These are phyloP conservation scores for Umimayanthus chanpuru DNA, from an alignment of 92 coral and sea anemone genomes.

Conservation along the genomic window DNA sequence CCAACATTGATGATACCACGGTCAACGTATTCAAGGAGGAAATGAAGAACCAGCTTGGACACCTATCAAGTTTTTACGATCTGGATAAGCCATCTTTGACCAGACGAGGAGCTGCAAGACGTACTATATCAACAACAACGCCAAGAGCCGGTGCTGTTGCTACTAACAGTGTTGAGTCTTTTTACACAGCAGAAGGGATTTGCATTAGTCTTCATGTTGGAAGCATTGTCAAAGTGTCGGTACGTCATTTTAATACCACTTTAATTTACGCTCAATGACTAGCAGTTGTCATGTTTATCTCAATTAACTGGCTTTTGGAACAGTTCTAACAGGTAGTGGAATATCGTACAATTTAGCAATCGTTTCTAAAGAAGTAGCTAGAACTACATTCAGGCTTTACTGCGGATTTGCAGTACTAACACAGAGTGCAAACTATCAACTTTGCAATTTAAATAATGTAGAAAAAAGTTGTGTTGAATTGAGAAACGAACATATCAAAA, in stretches of 20 bases:
- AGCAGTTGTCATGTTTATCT: no score
- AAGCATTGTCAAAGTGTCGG: slow-evolving; percentile 16
- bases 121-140: background rate
- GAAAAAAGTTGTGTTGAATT: no score
- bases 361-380: no score
- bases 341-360: no score
- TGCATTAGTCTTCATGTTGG: slow-evolving; percentile 16
- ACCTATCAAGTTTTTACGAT: slow-evolving; percentile 21
- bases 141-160: background rate
- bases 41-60: slow-evolving; percentile 53
- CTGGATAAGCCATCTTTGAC: background rate
- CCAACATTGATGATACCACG: slow-evolving; percentile 58
- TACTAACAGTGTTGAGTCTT: background rate
- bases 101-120: background rate
- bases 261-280: background rate
- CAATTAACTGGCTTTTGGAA: no score
- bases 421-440: slow-evolving; percentile 58
- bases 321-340: no score
- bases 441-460: slow-evolving; percentile 50
- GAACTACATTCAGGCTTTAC: no score
- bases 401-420: slow-evolving; percentile 1
- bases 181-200: background rate
- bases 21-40: slow-evolving; percentile 50
- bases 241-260: background rate
- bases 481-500: no score